Evolutionary conservation across 2,888 invertebrate species (phyloP), one percentile per base, ranked within the genome.

Genomic region (Oscheius myriophilus): DNA sequence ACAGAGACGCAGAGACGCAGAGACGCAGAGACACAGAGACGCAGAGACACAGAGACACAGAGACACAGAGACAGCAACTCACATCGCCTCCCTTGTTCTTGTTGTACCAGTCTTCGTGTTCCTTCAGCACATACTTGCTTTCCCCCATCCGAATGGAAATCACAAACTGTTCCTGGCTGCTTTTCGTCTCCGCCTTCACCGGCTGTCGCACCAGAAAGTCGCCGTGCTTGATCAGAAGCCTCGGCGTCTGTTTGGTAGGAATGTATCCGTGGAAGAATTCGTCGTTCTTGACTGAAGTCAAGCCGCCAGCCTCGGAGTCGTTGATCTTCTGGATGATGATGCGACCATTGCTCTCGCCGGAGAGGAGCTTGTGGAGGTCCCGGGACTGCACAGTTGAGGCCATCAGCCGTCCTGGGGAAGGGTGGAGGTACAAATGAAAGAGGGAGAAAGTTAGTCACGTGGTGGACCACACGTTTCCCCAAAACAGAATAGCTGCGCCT

Each of bases 191-290:
- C 21, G 21, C 7, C 23, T 45, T 67, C 52, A 61, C 53, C 11
- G 59, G 39, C 33, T 67, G 59, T 1, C 67, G 67, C 25, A 67
- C 67, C 25, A 67, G 54, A 18, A 61, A 67, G 52, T 67, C 67
- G 23, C 67, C 67, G 12, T 42, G 4, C 7, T 66, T 25, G 14
- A 18, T 18, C 39, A 66, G 58, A 0, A 49, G 16, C 18, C 18
- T 9, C 33, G n/a, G n/a, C 25, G 58, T 66, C 46, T 67, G 51
- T 14, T 39, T 23, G n/a, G 26, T 43, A 16, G 67, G 67, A 3
- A 67, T 25, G 25, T 51, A 51, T 4, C 67, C 67, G 26, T 67
- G 67, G 21, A 61, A 67, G 26, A 46, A 67, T 14, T 21, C 12
- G 14, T 43, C 43, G 25, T 23, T 23, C 41, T 42, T 46, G 6